Percentiles rank a stretch among this genome's conserved stretches.
phyloP scores from a whole-genome alignment of 2,888 invertebrate genomes.

The Monoplex corrugatus region DNA sequence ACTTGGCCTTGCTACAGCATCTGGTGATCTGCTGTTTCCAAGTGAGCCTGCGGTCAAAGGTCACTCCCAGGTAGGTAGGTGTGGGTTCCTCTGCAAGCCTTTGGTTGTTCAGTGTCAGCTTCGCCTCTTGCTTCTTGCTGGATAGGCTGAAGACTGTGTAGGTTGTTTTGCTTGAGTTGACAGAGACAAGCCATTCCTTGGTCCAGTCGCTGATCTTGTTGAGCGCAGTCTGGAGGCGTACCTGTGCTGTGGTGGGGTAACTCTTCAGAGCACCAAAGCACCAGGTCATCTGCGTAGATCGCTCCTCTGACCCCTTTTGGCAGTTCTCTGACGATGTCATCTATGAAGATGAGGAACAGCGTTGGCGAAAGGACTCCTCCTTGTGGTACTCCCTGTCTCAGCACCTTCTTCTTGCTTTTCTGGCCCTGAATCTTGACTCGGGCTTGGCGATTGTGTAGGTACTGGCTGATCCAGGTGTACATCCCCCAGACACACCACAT shows the following conservation, averaged over 20 bases:
- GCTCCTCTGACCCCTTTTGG: slow-evolving; percentile 3
- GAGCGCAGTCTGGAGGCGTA: neutral
- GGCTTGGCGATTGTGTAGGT: slow-evolving; percentile 37
- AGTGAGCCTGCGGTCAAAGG: neutral
- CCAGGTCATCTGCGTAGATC: slow-evolving; percentile 44
- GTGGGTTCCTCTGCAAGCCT: no score
- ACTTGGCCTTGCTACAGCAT: neutral
- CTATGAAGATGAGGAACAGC: slow-evolving; percentile 46
- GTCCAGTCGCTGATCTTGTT: neutral
- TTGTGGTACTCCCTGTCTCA: slow-evolving; percentile 46
- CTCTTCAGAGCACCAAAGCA: slow-evolving; percentile 15
- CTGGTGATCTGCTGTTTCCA: neutral
- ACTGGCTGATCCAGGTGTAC: slow-evolving; percentile 34
- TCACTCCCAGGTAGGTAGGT: neutral
- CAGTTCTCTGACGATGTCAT: neutral
- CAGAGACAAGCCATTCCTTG: neutral
- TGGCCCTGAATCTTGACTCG: neutral
- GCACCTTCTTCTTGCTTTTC: slow-evolving; percentile 22
- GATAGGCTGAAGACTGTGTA: no score
- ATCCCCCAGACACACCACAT: neutral
- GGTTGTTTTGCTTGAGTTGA: no score
- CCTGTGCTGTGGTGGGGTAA: neutral
- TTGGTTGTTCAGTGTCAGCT: no score
- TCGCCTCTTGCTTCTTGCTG: no score
- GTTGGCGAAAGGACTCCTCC: slow-evolving; percentile 42